Conservation (phyloP, 1,140 invertebrate genomes). For the Myzus persicae region DNA sequence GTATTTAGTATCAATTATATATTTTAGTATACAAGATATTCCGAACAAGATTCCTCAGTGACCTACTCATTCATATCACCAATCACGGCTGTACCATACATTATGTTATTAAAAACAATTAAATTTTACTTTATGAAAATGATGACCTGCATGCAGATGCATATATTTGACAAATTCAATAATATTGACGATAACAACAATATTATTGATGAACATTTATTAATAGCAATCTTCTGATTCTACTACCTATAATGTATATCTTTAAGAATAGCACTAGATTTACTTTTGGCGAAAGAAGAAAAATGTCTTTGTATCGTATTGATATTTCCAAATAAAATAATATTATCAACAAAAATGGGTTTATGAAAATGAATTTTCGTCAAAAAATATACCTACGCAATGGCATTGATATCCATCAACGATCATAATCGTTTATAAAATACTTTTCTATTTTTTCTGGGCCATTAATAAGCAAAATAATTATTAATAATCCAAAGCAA, state of each 20-base stretch:
- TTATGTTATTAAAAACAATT: too few species aligned
- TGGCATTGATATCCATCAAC: background rate
- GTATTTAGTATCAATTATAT: too few species aligned
- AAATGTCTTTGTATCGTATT: background rate
- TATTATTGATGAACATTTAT: too few species aligned
- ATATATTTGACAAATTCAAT: too few species aligned
- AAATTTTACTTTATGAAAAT: too few species aligned
- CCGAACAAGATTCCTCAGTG: too few species aligned
- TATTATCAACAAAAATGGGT: background rate
- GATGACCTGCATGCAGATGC: too few species aligned
- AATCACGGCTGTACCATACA: too few species aligned
- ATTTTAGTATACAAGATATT: too few species aligned
- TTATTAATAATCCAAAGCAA: background rate
- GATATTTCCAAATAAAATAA: background rate
- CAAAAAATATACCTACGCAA: background rate
- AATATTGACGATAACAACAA: too few species aligned
- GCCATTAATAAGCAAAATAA: background rate
- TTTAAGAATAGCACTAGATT: too few species aligned
- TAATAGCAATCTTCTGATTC: background rate
- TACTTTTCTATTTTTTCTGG: background rate
- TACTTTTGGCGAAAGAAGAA: background rate
- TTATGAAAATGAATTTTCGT: background rate
- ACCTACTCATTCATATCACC: too few species aligned
- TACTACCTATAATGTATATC: background rate
- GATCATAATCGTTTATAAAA: background rate